These are phyloP conservation scores for Donacobius atricapilla DNA, from an alignment of 2,113 vertebrate species.

Conservation along the genomic window DNA sequence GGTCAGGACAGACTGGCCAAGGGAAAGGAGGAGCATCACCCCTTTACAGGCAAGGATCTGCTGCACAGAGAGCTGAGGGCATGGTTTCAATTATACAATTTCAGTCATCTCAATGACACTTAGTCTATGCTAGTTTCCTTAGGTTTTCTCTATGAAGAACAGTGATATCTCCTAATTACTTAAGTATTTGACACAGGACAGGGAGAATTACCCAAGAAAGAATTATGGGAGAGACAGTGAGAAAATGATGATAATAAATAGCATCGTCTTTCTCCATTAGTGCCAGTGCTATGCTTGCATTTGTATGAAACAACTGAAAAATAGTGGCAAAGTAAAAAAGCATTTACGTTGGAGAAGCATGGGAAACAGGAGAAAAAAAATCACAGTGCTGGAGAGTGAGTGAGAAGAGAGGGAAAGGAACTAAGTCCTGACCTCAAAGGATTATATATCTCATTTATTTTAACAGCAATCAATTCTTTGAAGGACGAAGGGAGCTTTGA, in stretches of 20 bases:
- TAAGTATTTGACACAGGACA: background rate
- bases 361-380: background rate
- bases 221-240: background rate
- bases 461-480: slow-evolving; percentile 78
- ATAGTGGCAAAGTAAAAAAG: background rate
- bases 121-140: background rate
- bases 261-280: background rate
- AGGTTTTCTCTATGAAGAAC: background rate
- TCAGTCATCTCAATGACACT: background rate
- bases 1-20: background rate
- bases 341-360: background rate
- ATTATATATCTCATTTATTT: slow-evolving; percentile 71
- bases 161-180: background rate
- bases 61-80: background rate
- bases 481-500: slow-evolving; percentile 77
- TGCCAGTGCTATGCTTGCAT: background rate
- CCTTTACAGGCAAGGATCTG: background rate
- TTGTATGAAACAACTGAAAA: background rate
- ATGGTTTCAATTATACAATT: background rate
- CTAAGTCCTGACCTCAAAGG: slow-evolving; percentile 68
- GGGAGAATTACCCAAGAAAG: background rate
- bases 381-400: background rate
- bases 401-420: slow-evolving; percentile 26
- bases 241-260: background rate
- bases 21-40: background rate